Evolutionary conservation across 2,797 vertebrate species (phyloP).

Genomic region (Malurus splendens): DNA sequence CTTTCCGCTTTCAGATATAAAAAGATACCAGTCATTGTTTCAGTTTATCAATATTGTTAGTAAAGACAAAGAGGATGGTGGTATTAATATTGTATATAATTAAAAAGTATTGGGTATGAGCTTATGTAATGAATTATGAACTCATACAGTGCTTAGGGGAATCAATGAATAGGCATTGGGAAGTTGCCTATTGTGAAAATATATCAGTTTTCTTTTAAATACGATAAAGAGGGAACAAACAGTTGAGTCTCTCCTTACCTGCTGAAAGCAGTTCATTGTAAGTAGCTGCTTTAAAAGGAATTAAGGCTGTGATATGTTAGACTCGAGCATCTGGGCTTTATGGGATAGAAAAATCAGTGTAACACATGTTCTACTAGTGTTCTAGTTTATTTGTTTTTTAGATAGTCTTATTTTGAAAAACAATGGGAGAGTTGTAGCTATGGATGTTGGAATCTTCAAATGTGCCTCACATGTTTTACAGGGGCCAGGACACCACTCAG

Average conservation of each 20-base stretch:
- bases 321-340: background rate
- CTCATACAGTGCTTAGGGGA: background rate
- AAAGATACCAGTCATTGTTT: constrained; percentile 11
- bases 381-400: background rate
- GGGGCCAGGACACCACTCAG: background rate
- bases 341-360: background rate
- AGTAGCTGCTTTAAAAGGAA: background rate
- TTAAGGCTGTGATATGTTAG: background rate
- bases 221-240: background rate
- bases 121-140: constrained; percentile 22
- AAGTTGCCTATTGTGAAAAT: background rate
- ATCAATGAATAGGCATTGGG: background rate
- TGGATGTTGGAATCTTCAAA: background rate
- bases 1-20: constrained; percentile 42
- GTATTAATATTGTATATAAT: constrained; percentile 46
- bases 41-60: constrained; percentile 48
- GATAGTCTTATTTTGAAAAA: background rate
- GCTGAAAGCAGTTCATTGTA: background rate
- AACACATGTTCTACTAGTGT: background rate
- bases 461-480: background rate
- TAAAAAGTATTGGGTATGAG: constrained; percentile 12
- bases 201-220: background rate
- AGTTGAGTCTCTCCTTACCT: background rate
- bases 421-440: background rate
- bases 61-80: constrained; percentile 50